Base-by-base conservation (phyloP, 2,113 vertebrate genomes). In the Electrona antarctica region DNA sequence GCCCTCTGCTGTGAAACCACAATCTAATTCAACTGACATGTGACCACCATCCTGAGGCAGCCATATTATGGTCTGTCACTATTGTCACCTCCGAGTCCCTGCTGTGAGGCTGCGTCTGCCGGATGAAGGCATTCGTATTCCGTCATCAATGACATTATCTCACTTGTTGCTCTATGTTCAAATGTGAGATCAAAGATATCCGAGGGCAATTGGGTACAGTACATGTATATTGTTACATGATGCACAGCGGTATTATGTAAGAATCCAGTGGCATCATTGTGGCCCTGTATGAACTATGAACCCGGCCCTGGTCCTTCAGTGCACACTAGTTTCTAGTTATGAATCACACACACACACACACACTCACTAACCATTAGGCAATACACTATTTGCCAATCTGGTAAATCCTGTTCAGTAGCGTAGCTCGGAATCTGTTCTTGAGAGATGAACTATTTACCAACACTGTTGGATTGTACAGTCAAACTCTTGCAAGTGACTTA, bases 21-120 rank as follows among this genome's bases (percentile, higher is more conserved):
- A 71, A 80, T 85, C 85, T 74, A 71, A 86, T 82, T 82, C 73
- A 75, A 68, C 66, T 62, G 59, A 76, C 61, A 76, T 70, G 74
- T 52, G 69, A 73, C 47, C 64, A 71, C 47, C 64, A 60, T 79
- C 84, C 82, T 15, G 77, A 78, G 77, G 77, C 67, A 0, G n/a
- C 1, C 69, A 15, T 56, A 58, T 15, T 21, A 68, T 55, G 33
- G 33, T 41, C 33, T 4, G 50, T 77, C 56, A 51, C 41, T 76
- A 69, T 71, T 64, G 28, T n/a, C 65, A 56, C 71, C 61, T 50
- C 33, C 48, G 50, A 8, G 2, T 21, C 21, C 52, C 45, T 33
- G 5, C 51, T 13, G 51, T 12, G n/a, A 12, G 6, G 11, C 11
- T 54, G 51, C 51, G 2, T 21, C 21, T 21, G 21, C 21, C 21